These are phyloP conservation scores for Volucella zonaria DNA, from an alignment of 2,888 invertebrate genomes.

Conservation along the genomic window DNA sequence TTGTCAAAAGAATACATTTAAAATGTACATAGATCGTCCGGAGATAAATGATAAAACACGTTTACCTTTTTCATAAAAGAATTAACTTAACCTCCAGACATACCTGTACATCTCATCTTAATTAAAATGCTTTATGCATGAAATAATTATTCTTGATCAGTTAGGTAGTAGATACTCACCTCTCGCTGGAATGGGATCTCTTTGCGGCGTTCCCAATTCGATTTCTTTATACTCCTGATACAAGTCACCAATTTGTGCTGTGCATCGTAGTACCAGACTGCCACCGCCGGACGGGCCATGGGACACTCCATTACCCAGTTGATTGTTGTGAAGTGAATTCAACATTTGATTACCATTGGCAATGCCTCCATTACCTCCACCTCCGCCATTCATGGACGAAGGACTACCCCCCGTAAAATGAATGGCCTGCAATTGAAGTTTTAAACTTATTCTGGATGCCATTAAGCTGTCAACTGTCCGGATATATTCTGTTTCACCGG, in stretches of 20 bases:
- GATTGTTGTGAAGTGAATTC: slow-evolving; percentile 77
- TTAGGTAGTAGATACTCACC: slow-evolving; percentile 83
- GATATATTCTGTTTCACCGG: slow-evolving; percentile 80
- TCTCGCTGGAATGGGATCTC: slow-evolving; percentile 91
- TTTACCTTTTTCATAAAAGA: not conserved
- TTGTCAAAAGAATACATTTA: not conserved
- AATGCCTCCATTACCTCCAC: slow-evolving; percentile 74
- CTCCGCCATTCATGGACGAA: slow-evolving; percentile 76
- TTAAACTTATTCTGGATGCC: slow-evolving; percentile 81
- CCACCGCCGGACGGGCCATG: slow-evolving; percentile 83
- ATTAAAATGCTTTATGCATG: too few species aligned
- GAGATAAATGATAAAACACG: too few species aligned
- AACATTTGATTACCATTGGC: slow-evolving; percentile 71
- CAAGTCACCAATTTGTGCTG: slow-evolving; percentile 87
- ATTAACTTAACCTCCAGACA: not conserved
- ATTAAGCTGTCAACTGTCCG: slow-evolving; percentile 81
- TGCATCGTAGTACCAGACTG: slow-evolving; percentile 88
- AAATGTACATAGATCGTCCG: too few species aligned
- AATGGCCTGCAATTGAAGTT: slow-evolving; percentile 81
- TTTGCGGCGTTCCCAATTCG: slow-evolving; percentile 88
- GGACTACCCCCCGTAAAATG: slow-evolving; percentile 81
- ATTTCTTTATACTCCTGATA: slow-evolving; percentile 88
- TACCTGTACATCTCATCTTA: too few species aligned
- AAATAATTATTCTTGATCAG: too few species aligned
- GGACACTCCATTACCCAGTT: slow-evolving; percentile 55